Conservation (phyloP, 2,888 invertebrate genomes). For the Poecilus cupreus region DNA sequence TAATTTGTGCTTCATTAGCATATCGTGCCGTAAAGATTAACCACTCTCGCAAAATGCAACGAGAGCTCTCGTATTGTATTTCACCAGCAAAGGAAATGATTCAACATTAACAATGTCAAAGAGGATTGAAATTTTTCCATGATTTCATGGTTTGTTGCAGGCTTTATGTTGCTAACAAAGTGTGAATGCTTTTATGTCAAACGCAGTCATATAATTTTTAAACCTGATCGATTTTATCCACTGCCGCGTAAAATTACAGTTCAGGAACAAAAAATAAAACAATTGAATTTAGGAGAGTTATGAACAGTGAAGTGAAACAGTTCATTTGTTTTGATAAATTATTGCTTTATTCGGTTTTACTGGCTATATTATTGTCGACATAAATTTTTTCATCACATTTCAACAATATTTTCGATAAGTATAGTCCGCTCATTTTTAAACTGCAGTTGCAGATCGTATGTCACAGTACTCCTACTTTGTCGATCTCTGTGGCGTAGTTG, state of each 20-base stretch:
- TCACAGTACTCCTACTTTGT: too few species aligned
- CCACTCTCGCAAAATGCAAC: conserved; percentile 1
- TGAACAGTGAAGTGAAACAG: conserved; percentile 35
- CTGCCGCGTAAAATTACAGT: conserved; percentile 21
- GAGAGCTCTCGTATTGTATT: neutral
- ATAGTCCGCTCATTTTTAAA: too few species aligned
- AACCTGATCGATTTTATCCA: neutral
- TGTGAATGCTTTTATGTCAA: conserved; percentile 33
- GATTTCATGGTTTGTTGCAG: conserved; percentile 21
- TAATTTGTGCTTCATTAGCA: conserved; percentile 9
- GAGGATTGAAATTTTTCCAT: neutral
- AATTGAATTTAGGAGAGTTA: conserved; percentile 24
- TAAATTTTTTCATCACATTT: neutral
- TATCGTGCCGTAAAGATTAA: neutral
- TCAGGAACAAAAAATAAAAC: conserved; percentile 9
- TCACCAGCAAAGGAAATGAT: neutral
- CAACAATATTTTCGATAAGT: too few species aligned
- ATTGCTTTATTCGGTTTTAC: conserved; percentile 41
- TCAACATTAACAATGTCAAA: neutral
- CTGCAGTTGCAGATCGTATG: too few species aligned
- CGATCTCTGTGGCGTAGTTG: too few species aligned
- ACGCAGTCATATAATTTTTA: conserved; percentile 33
- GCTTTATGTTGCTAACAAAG: conserved; percentile 1
- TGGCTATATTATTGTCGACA: conserved; percentile 31
- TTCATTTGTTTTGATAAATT: conserved; percentile 42